Base-by-base conservation (phyloP, 2,113 vertebrate species). In the Protobothrops flavoviridis region DNA sequence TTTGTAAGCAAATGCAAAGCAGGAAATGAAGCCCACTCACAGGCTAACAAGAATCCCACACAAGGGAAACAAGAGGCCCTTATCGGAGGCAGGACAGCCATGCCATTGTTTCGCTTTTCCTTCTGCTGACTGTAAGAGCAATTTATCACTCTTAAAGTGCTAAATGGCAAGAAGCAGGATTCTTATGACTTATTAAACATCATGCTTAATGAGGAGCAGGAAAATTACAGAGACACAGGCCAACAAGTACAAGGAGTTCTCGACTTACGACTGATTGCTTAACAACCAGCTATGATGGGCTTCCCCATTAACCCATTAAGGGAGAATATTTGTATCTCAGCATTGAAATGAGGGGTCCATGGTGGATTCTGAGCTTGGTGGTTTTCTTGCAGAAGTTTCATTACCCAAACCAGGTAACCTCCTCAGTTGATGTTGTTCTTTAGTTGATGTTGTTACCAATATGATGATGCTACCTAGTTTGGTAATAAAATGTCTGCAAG, bases 31-130 rank as follows among this genome's bases (percentile, higher is more conserved):
- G 21, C 92, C 92, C 89, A 90, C 92, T 90, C 92, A 39, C n/a
- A 43, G 56, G 45, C 81, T 90, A 87, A 93, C 92, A 93, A 93
- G 89, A 20, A 33, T 48, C 89, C 92, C 39, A 93, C 92, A 24
- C 89, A 55, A 21, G 26, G 33, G 52, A 90, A 64, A 90, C 33
- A 90, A 93, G 92, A 55, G 89, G 81, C 89, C 56, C 50, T 90
- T 90, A 43, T 93, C 9, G 53, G 3, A 15, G n/a, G 0, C 9
- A 85, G 89, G 88, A 90, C 92, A 93, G 92, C 89, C 3, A 48
- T 53, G 52, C 26, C 85, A 29, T 90, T 90, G 92, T 87, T 90
- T 64, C 9, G 1, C 17, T 87, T 90, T 90, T 29, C 89, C 12
- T 29, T 87, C 45, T 12, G 26, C 43, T 43, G 74, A 86, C 52